Evolutionary conservation across 2,797 vertebrate species (phyloP).

Genomic region (Galago senegalensis): DNA sequence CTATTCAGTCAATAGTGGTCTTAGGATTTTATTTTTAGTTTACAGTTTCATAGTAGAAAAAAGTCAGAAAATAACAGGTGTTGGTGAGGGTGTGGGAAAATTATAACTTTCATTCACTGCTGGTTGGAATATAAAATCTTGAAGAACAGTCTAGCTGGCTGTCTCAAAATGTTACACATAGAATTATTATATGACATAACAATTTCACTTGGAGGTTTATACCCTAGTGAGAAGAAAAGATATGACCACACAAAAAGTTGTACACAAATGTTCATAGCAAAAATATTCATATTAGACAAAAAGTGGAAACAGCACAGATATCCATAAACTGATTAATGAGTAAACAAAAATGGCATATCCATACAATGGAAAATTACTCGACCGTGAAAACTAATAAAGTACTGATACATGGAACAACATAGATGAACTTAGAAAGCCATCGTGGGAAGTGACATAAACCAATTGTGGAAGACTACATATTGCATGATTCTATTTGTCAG

Average conservation of each 20-base stretch:
- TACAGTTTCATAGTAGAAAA: background rate
- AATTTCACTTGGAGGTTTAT: background rate
- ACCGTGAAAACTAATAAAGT: background rate
- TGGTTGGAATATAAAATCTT: background rate
- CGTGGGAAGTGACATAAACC: background rate
- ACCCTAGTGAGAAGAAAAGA: background rate
- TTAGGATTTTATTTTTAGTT: background rate
- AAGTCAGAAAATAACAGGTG: background rate
- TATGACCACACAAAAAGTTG: background rate
- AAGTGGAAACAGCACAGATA: background rate
- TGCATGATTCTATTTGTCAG: background rate
- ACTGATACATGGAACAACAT: background rate
- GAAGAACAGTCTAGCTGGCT: background rate
- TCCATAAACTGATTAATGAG: background rate
- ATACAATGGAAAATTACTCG: background rate
- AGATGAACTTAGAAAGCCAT: background rate
- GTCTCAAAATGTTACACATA: background rate
- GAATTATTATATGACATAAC: background rate
- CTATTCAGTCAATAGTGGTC: background rate
- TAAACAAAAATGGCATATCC: background rate
- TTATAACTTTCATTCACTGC: background rate
- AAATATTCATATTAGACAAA: background rate
- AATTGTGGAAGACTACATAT: background rate
- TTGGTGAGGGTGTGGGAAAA: background rate
- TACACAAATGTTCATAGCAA: background rate